Conservation (phyloP, 30 jellyfish, hydroid and myxozoan genomes). For the Phacellophora camtschatica region DNA sequence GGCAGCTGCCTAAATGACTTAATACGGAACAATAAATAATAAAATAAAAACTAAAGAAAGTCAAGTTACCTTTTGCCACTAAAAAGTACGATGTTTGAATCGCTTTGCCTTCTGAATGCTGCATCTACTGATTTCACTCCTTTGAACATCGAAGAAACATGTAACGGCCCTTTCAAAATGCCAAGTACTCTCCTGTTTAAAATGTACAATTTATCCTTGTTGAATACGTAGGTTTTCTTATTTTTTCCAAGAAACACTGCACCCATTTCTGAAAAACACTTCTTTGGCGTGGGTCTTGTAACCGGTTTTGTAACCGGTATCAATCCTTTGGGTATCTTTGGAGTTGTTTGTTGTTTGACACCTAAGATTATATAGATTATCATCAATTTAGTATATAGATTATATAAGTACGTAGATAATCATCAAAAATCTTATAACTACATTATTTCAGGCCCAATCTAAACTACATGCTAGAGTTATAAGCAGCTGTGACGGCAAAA, state of each 20-base stretch:
- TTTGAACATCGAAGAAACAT: constrained; percentile 43
- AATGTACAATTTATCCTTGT: constrained; percentile 66
- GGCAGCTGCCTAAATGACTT: no score
- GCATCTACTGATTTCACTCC: constrained; percentile 76
- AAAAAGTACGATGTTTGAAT: constrained; percentile 50
- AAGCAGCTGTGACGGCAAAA: no score
- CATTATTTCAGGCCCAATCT: no score
- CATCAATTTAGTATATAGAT: no score
- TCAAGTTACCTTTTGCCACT: constrained; percentile 80
- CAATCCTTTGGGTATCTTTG: neutral
- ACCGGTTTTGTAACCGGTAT: no score
- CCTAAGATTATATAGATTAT: no score
- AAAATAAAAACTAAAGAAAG: no score
- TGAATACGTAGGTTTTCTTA: constrained; percentile 68
- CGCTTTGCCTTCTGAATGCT: constrained; percentile 57
- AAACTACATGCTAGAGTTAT: no score
- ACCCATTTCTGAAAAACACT: constrained; percentile 38
- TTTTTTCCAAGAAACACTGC: constrained; percentile 68
- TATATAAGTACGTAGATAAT: no score
- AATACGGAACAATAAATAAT: no score
- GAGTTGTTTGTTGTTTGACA: neutral
- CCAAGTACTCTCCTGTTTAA: constrained; percentile 25
- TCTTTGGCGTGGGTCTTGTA: neutral
- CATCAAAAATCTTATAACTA: no score
- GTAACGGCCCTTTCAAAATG: constrained; percentile 69